These are phyloP conservation scores for Ictidomys tridecemlineatus DNA, from an alignment of 2,113 vertebrate genomes.

Conservation along the genomic window DNA sequence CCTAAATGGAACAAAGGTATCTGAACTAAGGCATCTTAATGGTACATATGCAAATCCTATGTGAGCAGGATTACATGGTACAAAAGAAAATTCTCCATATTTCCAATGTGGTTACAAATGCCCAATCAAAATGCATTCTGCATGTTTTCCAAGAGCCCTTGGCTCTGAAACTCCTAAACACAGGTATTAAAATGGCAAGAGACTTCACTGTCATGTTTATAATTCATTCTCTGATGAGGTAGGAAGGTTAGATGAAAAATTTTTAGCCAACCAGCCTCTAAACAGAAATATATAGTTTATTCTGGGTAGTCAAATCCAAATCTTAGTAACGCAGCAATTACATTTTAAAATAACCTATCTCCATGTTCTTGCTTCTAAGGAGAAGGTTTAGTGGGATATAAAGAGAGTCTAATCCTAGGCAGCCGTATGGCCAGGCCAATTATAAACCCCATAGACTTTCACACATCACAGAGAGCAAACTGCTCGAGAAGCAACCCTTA, in stretches of 20 bases:
- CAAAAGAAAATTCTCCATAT: not conserved
- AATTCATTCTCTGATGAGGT: not conserved
- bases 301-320: conserved; percentile 54
- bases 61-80: not conserved
- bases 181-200: not conserved
- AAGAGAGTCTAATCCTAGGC: not conserved
- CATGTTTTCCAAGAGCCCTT: not conserved
- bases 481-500: not conserved
- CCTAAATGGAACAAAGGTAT: not conserved
- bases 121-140: not conserved
- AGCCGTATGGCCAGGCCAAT: not conserved
- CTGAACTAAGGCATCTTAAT: not conserved
- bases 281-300: conserved; percentile 39
- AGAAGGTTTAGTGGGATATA: not conserved
- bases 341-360: conserved; percentile 60
- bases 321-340: conserved; percentile 36
- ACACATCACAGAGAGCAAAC: not conserved
- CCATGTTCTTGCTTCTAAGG: conserved; percentile 36
- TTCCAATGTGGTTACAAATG: not conserved
- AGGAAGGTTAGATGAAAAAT: not conserved
- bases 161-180: not conserved
- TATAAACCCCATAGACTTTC: not conserved
- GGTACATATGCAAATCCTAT: too few relatives aligned
- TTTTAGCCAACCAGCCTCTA: not conserved
- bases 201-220: not conserved